Conservation (phyloP, 1,140 invertebrate species). For the Rhagoletis pomonella region DNA sequence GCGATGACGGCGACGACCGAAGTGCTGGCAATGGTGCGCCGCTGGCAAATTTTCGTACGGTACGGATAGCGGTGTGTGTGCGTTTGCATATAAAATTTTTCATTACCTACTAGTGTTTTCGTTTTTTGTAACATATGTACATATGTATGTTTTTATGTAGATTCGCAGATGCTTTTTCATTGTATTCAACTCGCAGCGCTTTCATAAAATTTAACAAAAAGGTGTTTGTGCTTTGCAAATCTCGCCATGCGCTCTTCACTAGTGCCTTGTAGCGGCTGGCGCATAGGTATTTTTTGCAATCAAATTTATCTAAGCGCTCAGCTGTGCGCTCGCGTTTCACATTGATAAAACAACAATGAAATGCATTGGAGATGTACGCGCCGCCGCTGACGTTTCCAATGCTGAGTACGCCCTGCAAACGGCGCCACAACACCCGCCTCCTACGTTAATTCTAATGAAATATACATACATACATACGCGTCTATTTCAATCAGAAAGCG, state of each 20-base stretch:
- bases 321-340: background rate
- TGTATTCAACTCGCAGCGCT: background rate
- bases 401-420: background rate
- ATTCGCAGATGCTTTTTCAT: no score
- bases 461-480: background rate
- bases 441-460: background rate
- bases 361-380: constrained; percentile 20
- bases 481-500: background rate
- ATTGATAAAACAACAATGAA: background rate
- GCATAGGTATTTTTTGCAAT: constrained; percentile 12
- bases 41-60: no score
- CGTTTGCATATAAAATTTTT: no score
- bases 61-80: no score
- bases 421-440: background rate
- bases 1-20: background rate
- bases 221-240: background rate
- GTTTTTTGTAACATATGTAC: no score
- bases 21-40: background rate
- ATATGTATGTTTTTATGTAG: no score
- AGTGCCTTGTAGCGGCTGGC: background rate
- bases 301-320: background rate
- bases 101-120: no score
- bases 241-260: background rate
- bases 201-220: background rate
- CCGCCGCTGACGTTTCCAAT: background rate